Percentiles rank a stretch among this genome's conserved stretches.
These are phyloP conservation scores for Corydoras sp. DNA, from an alignment of 2,113 vertebrate genomes.

Conservation along the genomic window DNA sequence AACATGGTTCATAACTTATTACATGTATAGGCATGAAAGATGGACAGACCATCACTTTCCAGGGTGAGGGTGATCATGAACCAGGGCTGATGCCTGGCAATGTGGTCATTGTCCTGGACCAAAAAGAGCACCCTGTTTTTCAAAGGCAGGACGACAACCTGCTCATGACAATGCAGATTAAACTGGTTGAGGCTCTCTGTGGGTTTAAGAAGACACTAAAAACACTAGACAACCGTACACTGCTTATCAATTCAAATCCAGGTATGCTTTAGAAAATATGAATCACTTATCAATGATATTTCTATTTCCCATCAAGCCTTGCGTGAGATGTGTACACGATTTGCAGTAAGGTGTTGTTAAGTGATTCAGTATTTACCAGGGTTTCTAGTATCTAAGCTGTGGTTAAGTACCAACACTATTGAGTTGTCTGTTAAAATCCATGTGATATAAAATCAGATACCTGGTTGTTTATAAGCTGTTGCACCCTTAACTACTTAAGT, in stretches of 20 bases:
- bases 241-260: conserved; percentile 74
- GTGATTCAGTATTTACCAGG: no score
- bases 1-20: background rate
- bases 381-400: no score
- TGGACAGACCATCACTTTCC: conserved; percentile 88
- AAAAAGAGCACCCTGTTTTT: conserved; percentile 82
- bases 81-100: conserved; percentile 92
- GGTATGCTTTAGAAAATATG: conserved; percentile 57
- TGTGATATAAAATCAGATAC: no score
- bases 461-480: no score
- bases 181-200: conserved; percentile 85
- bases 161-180: conserved; percentile 82
- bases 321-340: no score
- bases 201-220: conserved; percentile 82
- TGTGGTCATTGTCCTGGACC: conserved; percentile 86
- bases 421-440: no score
- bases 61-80: conserved; percentile 94
- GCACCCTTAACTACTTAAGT: no score
- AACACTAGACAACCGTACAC: conserved; percentile 79
- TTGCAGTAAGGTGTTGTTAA: no score
- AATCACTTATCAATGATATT: no score
- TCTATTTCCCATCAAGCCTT: no score
- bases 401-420: no score
- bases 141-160: conserved; percentile 80
- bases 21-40: conserved; percentile 84